A percentile compares a stretch with the other conserved stretches of the same genome.
These are phyloP conservation scores for Ectemnius continuus DNA, from an alignment of 2,888 invertebrate species.

Conservation along the genomic window DNA sequence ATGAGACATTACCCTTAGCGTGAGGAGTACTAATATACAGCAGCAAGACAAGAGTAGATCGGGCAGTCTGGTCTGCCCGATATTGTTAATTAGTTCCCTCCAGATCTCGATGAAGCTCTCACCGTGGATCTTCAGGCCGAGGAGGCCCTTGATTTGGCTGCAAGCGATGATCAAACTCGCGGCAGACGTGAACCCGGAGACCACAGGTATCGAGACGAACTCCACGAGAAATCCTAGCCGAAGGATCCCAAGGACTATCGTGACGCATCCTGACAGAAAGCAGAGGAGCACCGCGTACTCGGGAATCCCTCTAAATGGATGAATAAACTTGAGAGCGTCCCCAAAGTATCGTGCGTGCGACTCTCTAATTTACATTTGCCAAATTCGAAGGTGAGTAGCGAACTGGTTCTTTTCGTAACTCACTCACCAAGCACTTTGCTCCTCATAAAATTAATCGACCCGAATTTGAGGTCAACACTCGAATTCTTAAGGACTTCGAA, in stretches of 20 bases:
- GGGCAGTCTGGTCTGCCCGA: conserved; percentile 80
- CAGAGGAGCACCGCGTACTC: conserved; percentile 84
- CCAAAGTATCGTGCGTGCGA: too few relatives aligned
- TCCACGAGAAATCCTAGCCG: conserved; percentile 87
- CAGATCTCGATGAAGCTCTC: conserved; percentile 83
- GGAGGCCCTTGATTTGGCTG: conserved; percentile 85
- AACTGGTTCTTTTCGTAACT: too few relatives aligned
- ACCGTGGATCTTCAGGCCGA: conserved; percentile 82
- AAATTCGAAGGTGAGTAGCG: too few relatives aligned
- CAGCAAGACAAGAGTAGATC: conserved; percentile 83
- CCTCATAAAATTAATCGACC: too few relatives aligned
- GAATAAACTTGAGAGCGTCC: too few relatives aligned
- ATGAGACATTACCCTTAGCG: conserved; percentile 80
- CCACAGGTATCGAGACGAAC: conserved; percentile 87
- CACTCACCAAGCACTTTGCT: too few relatives aligned
- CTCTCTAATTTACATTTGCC: too few relatives aligned
- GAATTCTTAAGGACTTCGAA: too few relatives aligned
- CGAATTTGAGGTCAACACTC: too few relatives aligned
- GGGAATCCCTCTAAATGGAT: conserved; percentile 72
- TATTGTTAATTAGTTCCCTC: conserved; percentile 80
- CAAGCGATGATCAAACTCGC: conserved; percentile 87
- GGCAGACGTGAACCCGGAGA: conserved; percentile 87
- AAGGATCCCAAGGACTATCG: conserved; percentile 82
- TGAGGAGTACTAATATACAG: conserved; percentile 82
- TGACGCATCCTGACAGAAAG: conserved; percentile 83